Base-by-base conservation (phyloP, 2,113 vertebrate species). In the Trochalopteron elliotii region DNA sequence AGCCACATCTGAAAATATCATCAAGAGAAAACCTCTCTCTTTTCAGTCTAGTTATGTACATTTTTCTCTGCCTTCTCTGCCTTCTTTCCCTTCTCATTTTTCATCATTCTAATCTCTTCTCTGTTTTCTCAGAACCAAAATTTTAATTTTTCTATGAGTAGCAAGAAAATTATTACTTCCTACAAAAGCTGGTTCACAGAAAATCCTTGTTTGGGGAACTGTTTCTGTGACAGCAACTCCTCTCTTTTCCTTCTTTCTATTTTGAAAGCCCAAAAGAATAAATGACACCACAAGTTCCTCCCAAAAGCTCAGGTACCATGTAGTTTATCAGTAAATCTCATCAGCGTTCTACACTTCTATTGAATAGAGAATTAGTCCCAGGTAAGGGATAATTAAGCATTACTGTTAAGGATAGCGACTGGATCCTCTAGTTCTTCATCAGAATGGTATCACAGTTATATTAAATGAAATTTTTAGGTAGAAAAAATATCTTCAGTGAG, bases 291-390 rank as follows among this genome's bases (percentile, higher is more conserved):
- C 23, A 37, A 45, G 11, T 52, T 87, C 33, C 12, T 78, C 42
- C 23, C 25, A 63, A 67, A 94, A 83, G 3, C 18, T 70, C 37
- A 86, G 18, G 4, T 83, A 42, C n/a, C 10, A 11, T 37, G 9
- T 28, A 64, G 37, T 4, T 31, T 52, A 52, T 47, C 52, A 63
- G 42, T 70, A 82, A 81, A 47, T 71, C 35, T 9, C 17, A 47
- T 52, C 9, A 55, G 5, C 0, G 0, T 90, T 59, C 52, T 63
- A 39, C 11, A 11, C 10, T 68, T 79, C 17, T 60, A 13, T 69
- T 2, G 1, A 49, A 64, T 70, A 2, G 16, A 76, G 21, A 59
- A 55, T 75, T 67, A 80, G 45, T 57, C 5, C 5, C 2, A 3
- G 3, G 4, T 60, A 72, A 83, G n/a, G 7, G 33, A 33, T 68